Evolutionary conservation across 1,140 invertebrate species (phyloP), one percentile per base, ranked within the genome.

Genomic region (Drosophila tropicalis): DNA sequence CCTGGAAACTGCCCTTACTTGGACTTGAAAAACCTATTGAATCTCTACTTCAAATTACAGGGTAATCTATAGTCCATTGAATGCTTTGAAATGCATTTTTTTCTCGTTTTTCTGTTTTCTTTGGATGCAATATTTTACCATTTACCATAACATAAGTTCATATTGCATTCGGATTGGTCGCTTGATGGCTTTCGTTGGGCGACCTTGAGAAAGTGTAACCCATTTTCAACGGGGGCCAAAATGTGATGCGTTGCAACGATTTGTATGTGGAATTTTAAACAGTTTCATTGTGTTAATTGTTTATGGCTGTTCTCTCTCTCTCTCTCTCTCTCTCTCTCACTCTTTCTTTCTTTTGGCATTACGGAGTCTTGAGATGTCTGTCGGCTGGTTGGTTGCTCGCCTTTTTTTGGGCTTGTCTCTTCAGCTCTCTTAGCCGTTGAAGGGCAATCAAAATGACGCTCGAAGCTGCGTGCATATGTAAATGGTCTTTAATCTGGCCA

Each of bases 181-280:
- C 34, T 29, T 51, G 29, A 54, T 61, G 47, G 61, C 56, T 60
- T 70, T 25, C 39, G 61, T 3, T 34, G 10, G 69, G 9, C 79
- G 83, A 79, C 83, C 83, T 87, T 87, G 79, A 36, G 62, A 51
- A 60, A 72, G 69, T 83, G 84, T 89, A 73, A 69, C 79, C 83
- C 83, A 87, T 87, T 71, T 79, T 29, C 61, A 51, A 58, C 41
- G 44, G 19, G 58, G 47, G 76, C 67, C 77, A 51, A 74, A 51
- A 51, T 51, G 44, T 51, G 17, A 51, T 22, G 44, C 44, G 44
- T 51, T 86, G 83, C 84, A 87, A 87, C 80, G 76, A 79, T 80
- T 87, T 78, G 80, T 79, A 72, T 87, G 65, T 77, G 79, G 83
- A 86, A 86, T 86, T 79, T 86, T 87, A 86, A 86, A 69, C 62